Evolutionary conservation across 2,797 vertebrate genomes (phyloP), one percentile per base, ranked within the genome.

Genomic region (Monodelphis domestica): DNA sequence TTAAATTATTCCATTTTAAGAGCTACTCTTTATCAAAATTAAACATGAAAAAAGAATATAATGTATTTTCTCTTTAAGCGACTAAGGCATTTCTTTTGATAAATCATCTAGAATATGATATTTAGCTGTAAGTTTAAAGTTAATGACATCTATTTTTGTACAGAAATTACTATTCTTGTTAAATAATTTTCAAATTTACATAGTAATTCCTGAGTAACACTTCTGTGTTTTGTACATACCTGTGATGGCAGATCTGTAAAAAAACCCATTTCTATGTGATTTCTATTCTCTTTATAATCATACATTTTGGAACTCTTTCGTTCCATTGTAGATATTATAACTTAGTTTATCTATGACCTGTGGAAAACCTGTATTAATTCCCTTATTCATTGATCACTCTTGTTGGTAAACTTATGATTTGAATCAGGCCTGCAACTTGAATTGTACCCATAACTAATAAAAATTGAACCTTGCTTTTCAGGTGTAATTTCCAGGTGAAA

Each of bases 261-360:
- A 93, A 55, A 93, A 15, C 11, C 4, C 45, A 45, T 17, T 45
- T 17, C 7, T 24, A 26, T 24, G 38, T 45, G 50, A 30, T 54
- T 91, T 94, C 53, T 78, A 92, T 29, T 94, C n/a, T 94, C 53
- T 88, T 30, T 89, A 9, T 15, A 30, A 89, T 95, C 92, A 88
- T 38, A 54, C 78, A 0, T 57, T 95, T 95, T 94, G 89, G 90
- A 92, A 54, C 54, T 94, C 45, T 94, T 95, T 95, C 88, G 21
- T 53, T 78, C 94, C 95, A 87, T 93, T 96, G 97, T 45, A 78
- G 29, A 96, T 2, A 17, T 55, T 89, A 59, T 5, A 88, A 17
- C 10, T 94, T 95, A 55, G 38, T 89, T 90, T 92, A 91, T n/a
- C 91, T 96, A 51, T 91, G 90, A 91, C 94, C 96, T 11, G 87